A percentile compares a stretch with the other conserved stretches of the same genome.
These are phyloP conservation scores for Elaphurus davidianus DNA, from an alignment of 2,113 vertebrate species.

Conservation along the genomic window DNA sequence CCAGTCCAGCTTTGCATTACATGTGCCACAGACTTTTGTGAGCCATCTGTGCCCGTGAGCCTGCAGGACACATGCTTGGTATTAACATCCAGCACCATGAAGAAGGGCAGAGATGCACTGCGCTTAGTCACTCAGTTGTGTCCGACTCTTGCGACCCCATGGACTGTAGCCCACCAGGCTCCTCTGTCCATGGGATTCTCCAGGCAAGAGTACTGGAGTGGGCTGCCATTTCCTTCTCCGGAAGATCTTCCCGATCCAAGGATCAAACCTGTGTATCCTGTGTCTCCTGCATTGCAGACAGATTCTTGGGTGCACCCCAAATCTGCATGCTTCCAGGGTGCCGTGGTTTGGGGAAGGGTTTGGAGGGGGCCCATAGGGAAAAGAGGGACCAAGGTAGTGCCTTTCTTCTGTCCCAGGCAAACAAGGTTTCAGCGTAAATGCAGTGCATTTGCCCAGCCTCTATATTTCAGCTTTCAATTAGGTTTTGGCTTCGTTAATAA, in stretches of 20 bases:
- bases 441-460: background rate
- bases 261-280: background rate
- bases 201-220: background rate
- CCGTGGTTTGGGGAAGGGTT: background rate
- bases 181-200: background rate
- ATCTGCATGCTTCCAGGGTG: background rate
- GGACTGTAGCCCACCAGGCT: background rate
- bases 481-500: background rate
- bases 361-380: background rate
- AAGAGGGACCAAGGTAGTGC: background rate
- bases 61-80: background rate
- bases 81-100: background rate
- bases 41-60: background rate
- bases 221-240: background rate
- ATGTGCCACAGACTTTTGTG: background rate
- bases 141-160: background rate
- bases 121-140: background rate
- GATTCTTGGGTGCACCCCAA: background rate
- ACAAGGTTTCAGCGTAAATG: background rate
- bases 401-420: background rate
- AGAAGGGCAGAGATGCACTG: background rate
- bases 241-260: background rate
- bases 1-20: background rate
- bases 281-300: background rate
- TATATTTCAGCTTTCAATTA: background rate